Evolutionary conservation across 1,140 invertebrate species (phyloP).

Genomic region (Rhagoletis pomonella): DNA sequence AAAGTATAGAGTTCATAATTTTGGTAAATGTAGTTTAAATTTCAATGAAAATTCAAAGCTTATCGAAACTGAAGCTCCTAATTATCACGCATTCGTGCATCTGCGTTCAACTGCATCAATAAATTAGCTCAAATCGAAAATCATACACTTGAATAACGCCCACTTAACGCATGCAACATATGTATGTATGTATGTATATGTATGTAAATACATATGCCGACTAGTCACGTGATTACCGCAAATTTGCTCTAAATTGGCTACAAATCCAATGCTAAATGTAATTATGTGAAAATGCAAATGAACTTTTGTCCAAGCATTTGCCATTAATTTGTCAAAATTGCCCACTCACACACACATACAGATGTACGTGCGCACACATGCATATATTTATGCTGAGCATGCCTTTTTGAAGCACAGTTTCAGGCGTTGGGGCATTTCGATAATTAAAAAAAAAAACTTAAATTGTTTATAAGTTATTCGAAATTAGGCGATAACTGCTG

Average conservation of each 20-base stretch:
- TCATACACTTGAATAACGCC: background rate
- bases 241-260: background rate
- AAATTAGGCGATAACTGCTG: slow-evolving; percentile 18
- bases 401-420: background rate
- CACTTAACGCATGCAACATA: background rate
- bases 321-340: too few relatives aligned
- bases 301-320: background rate
- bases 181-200: background rate
- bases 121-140: background rate
- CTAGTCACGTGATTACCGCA: background rate
- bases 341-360: too few relatives aligned
- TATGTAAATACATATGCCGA: background rate
- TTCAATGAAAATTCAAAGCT: background rate
- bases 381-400: background rate
- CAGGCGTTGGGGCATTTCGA: background rate
- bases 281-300: background rate
- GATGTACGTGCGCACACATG: background rate
- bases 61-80: background rate
- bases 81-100: background rate
- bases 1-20: too few relatives aligned
- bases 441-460: background rate
- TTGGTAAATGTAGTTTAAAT: too few relatives aligned
- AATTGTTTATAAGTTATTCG: slow-evolving; percentile 3
- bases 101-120: background rate
- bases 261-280: background rate